These are phyloP conservation scores for Hylomyscus alleni DNA, from an alignment of 2,797 vertebrate species.

Conservation along the genomic window DNA sequence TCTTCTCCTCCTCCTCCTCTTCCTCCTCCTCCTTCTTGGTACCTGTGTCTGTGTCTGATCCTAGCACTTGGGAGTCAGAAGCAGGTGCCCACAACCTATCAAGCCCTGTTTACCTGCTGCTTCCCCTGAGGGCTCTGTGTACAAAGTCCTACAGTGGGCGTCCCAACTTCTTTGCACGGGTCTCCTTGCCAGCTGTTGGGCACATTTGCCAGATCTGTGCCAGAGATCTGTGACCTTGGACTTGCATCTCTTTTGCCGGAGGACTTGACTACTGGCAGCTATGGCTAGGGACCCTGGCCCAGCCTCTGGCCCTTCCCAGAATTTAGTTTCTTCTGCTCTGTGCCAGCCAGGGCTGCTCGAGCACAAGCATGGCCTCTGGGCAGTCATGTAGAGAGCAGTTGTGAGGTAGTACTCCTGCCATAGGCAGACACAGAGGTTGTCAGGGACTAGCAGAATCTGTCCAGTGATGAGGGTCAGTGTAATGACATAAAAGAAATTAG, in stretches of 20 bases:
- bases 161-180: neutral
- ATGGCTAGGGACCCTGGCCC: slow-evolving; percentile 25
- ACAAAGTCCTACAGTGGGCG: slow-evolving; percentile 34
- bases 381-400: slow-evolving; percentile 94
- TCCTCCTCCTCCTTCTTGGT: too few relatives aligned
- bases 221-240: slow-evolving; percentile 25
- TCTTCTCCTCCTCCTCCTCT: too few relatives aligned
- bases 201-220: slow-evolving; percentile 6
- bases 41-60: neutral
- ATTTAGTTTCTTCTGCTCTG: slow-evolving; percentile 61
- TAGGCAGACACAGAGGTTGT: slow-evolving; percentile 98
- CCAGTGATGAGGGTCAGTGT: slow-evolving; percentile 90
- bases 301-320: slow-evolving; percentile 34
- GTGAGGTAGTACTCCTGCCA: slow-evolving; percentile 96
- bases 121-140: slow-evolving; percentile 5
- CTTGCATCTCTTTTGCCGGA: slow-evolving; percentile 48
- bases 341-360: slow-evolving; percentile 88
- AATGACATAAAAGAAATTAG: slow-evolving; percentile 99
- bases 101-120: slow-evolving; percentile 56
- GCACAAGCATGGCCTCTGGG: slow-evolving; percentile 94
- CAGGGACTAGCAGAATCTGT: slow-evolving; percentile 97
- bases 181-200: slow-evolving; percentile 47
- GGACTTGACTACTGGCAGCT: slow-evolving; percentile 59
- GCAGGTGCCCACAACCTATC: slow-evolving; percentile 44
- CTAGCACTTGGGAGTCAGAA: neutral